A percentile compares a stretch with the other conserved stretches of the same genome.
phyloP scores from a whole-genome alignment of 1,140 invertebrate genomes.

The Gonioctena quinquepunctata region DNA sequence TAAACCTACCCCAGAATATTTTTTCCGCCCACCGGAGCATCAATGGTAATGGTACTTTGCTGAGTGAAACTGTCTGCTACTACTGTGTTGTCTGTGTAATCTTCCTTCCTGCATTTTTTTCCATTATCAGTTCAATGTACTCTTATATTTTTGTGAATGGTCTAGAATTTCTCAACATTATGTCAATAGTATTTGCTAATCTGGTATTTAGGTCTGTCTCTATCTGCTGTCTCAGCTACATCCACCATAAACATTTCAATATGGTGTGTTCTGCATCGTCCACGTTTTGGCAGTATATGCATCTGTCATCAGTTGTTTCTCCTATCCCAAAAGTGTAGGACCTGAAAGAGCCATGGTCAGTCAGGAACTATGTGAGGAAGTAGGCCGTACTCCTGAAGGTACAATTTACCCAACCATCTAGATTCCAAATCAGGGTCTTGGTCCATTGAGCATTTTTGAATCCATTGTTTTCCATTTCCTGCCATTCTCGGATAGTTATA shows the following conservation, averaged over 20 bases:
- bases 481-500: constrained; percentile 8
- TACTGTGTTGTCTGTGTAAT: not conserved
- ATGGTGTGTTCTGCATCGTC: not conserved
- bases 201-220: not conserved
- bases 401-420: constrained; percentile 16
- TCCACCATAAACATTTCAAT: not conserved
- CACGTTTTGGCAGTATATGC: too few species aligned
- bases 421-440: constrained; percentile 10
- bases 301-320: too few species aligned
- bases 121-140: not conserved
- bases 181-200: not conserved
- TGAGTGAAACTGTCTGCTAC: not conserved
- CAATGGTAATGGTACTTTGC: not conserved
- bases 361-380: constrained; percentile 21
- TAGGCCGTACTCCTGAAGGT: constrained; percentile 10
- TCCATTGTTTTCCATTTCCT: constrained; percentile 9
- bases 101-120: not conserved
- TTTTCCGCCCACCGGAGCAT: not conserved
- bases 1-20: not conserved
- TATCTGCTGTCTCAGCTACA: not conserved
- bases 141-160: not conserved
- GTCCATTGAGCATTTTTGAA: constrained; percentile 17
- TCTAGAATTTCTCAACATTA: not conserved
- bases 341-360: too few species aligned
- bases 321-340: constrained; percentile 7